Percentiles rank a stretch among this genome's conserved stretches.
Evolutionary conservation across 2,113 vertebrate species (phyloP).

Genomic region (Danio rerio): GRCz12tu NC_133189.1:53562001-53562500

Average conservation of each 20-base stretch:
- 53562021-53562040: neutral
- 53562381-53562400: too few species aligned
- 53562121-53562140: constrained; percentile 81
- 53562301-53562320: constrained; percentile 31
- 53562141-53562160: constrained; percentile 81
- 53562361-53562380: too few species aligned
- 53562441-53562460: too few species aligned
- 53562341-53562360: neutral
- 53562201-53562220: constrained; percentile 87
- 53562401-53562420: too few species aligned
- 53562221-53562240: constrained; percentile 83
- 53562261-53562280: constrained; percentile 53
- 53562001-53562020: too few species aligned
- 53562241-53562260: constrained; percentile 80
- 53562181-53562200: constrained; percentile 89
- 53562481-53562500: too few species aligned
- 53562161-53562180: constrained; percentile 84
- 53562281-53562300: constrained; percentile 54
- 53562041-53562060: constrained; percentile 92
- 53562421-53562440: too few species aligned
- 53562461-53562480: too few species aligned
- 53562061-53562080: constrained; percentile 87
- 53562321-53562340: neutral
- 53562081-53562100: constrained; percentile 70
- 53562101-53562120: constrained; percentile 79